These are phyloP conservation scores for Cryptophagus acutangulus DNA, from an alignment of 2,888 invertebrate species.

Conservation along the genomic window DNA sequence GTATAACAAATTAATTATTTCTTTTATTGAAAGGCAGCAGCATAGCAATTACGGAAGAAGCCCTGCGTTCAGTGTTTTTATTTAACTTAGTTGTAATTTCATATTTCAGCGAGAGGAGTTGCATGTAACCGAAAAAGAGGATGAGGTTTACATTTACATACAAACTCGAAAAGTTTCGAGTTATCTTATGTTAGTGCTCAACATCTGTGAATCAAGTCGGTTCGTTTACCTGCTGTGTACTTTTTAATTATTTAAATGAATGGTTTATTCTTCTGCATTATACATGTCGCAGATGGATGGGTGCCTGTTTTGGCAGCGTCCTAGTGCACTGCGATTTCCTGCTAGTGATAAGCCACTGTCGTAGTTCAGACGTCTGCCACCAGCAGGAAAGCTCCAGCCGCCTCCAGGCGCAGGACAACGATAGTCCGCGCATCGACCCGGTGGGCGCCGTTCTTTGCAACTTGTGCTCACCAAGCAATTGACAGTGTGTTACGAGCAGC, in stretches of 20 bases:
- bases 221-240: slow-evolving; percentile 45
- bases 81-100: slow-evolving; percentile 37
- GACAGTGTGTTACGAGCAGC: slow-evolving; percentile 39
- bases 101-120: slow-evolving; percentile 27
- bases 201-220: slow-evolving; percentile 42
- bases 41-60: slow-evolving; percentile 1
- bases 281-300: slow-evolving; percentile 30
- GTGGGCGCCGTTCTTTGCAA: slow-evolving; percentile 30
- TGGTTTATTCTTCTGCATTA: slow-evolving; percentile 44
- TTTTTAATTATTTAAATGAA: slow-evolving; percentile 47
- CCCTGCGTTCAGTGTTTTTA: slow-evolving; percentile 26
- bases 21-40: not conserved
- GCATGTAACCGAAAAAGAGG: slow-evolving; percentile 25
- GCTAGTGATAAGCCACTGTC: slow-evolving; percentile 17
- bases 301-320: not conserved
- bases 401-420: slow-evolving; percentile 37
- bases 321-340: slow-evolving; percentile 10
- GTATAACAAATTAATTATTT: not conserved
- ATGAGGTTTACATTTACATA: slow-evolving; percentile 44
- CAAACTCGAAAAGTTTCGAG: slow-evolving; percentile 41
- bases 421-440: slow-evolving; percentile 42
- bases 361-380: slow-evolving; percentile 34
- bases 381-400: slow-evolving; percentile 31
- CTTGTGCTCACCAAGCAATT: slow-evolving; percentile 33
- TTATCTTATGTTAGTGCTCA: slow-evolving; percentile 31